Evolutionary conservation across 2,888 invertebrate species (phyloP).

Genomic region (Lycaena phlaeas): DNA sequence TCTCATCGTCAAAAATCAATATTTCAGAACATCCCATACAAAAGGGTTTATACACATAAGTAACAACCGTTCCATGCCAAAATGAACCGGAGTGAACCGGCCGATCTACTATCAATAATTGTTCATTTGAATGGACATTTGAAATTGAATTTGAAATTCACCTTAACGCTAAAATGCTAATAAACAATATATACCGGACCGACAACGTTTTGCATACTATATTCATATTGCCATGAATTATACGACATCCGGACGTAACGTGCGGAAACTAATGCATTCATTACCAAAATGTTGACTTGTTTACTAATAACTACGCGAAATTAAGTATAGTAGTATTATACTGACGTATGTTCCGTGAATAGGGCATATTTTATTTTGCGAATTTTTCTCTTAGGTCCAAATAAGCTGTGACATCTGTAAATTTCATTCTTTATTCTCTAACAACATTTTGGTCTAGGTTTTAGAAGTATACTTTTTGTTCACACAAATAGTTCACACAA

Average conservation of each 20-base stretch:
- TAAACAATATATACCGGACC: not conserved
- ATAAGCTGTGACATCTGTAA: no score
- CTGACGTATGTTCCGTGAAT: no score
- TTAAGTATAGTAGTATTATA: slow-evolving; percentile 3
- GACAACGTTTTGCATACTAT: slow-evolving; percentile 7
- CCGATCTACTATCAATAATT: slow-evolving; percentile 3
- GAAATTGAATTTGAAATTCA: slow-evolving; percentile 8
- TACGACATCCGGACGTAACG: slow-evolving; percentile 4
- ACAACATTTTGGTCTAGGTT: no score
- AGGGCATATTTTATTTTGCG: no score
- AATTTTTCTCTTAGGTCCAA: no score
- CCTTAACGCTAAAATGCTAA: slow-evolving; percentile 7
- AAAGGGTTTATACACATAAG: no score
- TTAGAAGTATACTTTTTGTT: no score
- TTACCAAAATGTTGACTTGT: slow-evolving; percentile 10
- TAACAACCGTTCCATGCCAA: no score
- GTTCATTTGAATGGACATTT: slow-evolving; percentile 4
- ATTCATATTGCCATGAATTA: slow-evolving; percentile 9
- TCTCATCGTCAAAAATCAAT: no score
- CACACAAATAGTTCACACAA: no score
- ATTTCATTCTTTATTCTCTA: no score
- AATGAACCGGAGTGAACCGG: not conserved
- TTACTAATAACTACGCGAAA: slow-evolving; percentile 8
- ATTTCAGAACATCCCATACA: no score
- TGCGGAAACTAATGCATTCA: slow-evolving; percentile 11